Evolutionary conservation across 2,113 vertebrate species (phyloP).

Genomic region (Progne subis): DNA sequence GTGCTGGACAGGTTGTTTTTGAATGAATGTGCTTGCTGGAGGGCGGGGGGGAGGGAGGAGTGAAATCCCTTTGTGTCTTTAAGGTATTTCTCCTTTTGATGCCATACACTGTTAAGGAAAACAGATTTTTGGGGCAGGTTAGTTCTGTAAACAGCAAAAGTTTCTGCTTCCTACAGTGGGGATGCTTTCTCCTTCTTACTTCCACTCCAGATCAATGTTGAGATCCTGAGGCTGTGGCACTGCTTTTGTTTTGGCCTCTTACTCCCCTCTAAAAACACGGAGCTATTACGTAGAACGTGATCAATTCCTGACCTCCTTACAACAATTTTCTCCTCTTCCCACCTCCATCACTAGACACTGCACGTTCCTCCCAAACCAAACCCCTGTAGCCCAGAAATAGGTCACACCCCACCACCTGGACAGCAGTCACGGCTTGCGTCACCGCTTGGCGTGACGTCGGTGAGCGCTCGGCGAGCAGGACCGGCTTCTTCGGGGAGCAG

Average conservation of each 20-base stretch:
- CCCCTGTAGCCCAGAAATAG: neutral
- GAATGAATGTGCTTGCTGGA: neutral
- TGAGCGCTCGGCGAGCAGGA: rapidly evolving
- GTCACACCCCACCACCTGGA: neutral
- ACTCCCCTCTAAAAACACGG: neutral
- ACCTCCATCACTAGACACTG: neutral
- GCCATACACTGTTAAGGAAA: neutral
- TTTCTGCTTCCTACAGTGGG: neutral
- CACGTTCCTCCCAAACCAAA: neutral
- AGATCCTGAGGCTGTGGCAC: neutral
- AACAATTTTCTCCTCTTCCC: neutral
- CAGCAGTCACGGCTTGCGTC: neutral
- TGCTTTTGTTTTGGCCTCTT: neutral
- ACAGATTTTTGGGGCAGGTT: neutral
- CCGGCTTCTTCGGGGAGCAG: neutral
- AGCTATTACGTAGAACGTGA: neutral
- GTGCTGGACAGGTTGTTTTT: neutral
- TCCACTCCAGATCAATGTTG: neutral
- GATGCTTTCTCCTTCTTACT: neutral
- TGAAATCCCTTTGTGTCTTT: neutral
- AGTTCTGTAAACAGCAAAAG: neutral
- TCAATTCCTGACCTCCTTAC: neutral
- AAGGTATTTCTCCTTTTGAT: neutral
- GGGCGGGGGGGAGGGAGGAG: neutral
- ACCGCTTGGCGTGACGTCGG: neutral